Evolutionary conservation across 2,888 invertebrate species (phyloP), one percentile per base, ranked within the genome.

Genomic region (Yponomeuta malinellus): DNA sequence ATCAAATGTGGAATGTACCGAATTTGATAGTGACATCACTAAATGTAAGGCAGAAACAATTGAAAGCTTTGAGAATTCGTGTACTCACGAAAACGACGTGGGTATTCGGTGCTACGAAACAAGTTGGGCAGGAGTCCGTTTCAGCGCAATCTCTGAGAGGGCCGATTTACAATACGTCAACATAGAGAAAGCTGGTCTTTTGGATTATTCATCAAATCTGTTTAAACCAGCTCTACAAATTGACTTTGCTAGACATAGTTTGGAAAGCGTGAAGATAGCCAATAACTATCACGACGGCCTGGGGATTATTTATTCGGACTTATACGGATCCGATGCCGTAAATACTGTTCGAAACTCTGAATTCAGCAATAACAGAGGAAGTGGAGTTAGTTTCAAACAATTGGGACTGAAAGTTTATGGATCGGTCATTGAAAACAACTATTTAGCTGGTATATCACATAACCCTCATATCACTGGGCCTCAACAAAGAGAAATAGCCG

Each of bases 251-350:
- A 93, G 96, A 23, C 97, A 97, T 78, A 95, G 96, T 75, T 89
- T 97, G 76, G 97, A 97, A 84, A 96, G 95, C 78, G 94, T 97
- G 2, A 94, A 95, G 76, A 93, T 99, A 29, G 93, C 94, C 0
- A 95, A 98, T 80, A 99, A 98, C 83, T 95, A 96, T 71, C 96
- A 97, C 78, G 98, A 98, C 81, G 99, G 99, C 0, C 92, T 99
- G 48, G 98, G 98, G 48, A 94, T 99, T 64, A 91, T 98, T 73
- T 99, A 98, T 87, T 97, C 98, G 0, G 98, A 99, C 87, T 95
- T 99, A 72, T 98, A 96, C 83, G 96, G 97, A 37, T 95, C 96
- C 2, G 96, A 96, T 81, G 94, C 96, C 0, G 94, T 96, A 4
- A 97, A 97, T 77, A 95, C 95, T 43, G 95, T 97, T 0, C 95